Evolutionary conservation across 2,888 invertebrate species (phyloP).

Genomic region (Drosophila kambysellisi): DNA sequence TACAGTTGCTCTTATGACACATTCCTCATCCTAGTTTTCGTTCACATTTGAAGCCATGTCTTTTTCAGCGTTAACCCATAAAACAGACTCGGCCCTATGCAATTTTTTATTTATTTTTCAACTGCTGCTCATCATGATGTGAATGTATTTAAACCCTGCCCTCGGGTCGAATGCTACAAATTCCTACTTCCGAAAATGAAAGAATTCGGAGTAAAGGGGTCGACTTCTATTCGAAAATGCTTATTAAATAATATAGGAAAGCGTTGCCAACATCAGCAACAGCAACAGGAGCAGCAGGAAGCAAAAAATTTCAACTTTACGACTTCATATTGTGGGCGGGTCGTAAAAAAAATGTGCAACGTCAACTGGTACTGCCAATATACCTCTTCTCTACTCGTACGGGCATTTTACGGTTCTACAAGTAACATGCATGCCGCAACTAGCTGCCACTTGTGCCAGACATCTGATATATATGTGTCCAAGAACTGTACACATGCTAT

Average conservation of each 20-base stretch:
- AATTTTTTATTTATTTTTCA: not conserved
- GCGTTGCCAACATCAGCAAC: slow-evolving; percentile 40
- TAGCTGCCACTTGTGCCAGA: slow-evolving; percentile 70
- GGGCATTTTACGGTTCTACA: slow-evolving; percentile 49
- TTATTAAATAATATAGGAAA: slow-evolving; percentile 77
- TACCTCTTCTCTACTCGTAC: slow-evolving; percentile 1
- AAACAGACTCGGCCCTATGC: slow-evolving; percentile 49
- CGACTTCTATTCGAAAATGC: slow-evolving; percentile 56
- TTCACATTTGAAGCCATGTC: slow-evolving; percentile 36
- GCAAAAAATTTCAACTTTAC: slow-evolving; percentile 77
- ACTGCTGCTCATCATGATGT: slow-evolving; percentile 23
- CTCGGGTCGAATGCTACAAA: slow-evolving; percentile 40
- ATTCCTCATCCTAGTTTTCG: slow-evolving; percentile 40
- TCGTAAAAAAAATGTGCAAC: slow-evolving; percentile 78
- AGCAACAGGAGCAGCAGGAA: slow-evolving; percentile 68
- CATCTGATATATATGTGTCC: slow-evolving; percentile 41
- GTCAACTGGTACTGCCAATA: slow-evolving; percentile 52
- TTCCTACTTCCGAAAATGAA: slow-evolving; percentile 36
- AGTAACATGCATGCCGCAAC: slow-evolving; percentile 57
- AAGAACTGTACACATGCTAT: slow-evolving; percentile 8
- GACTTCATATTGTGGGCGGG: slow-evolving; percentile 80
- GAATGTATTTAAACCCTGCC: slow-evolving; percentile 29
- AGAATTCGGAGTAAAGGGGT: not conserved
- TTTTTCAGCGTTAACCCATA: slow-evolving; percentile 53
- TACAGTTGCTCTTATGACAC: slow-evolving; percentile 53